These are phyloP conservation scores for Myrmecobius fasciatus DNA, from an alignment of 2,113 vertebrate species.

Conservation along the genomic window DNA sequence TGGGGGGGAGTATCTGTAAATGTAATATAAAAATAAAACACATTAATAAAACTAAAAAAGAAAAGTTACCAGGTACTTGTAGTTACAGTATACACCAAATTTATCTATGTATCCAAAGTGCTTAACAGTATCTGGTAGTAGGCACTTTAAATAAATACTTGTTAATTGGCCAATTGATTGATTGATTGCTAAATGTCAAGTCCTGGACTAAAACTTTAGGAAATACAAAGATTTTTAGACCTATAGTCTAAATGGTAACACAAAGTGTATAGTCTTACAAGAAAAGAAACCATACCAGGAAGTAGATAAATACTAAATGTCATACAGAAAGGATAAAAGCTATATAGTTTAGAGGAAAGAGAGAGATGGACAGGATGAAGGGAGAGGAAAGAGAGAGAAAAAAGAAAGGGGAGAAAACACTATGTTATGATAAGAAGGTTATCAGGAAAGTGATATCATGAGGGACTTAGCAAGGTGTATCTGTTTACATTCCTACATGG, in stretches of 20 bases:
- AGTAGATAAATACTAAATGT: not conserved
- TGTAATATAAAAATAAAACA: not conserved
- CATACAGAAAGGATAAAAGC: not conserved
- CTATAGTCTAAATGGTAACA: not conserved
- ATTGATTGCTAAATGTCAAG: not conserved
- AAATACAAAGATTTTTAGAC: not conserved
- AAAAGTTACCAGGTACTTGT: not conserved
- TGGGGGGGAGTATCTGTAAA: not conserved
- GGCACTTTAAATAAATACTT: not conserved
- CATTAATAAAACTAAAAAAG: not conserved
- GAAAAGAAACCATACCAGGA: not conserved
- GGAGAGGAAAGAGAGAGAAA: not conserved
- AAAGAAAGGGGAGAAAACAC: not conserved
- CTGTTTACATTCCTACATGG: too few species aligned
- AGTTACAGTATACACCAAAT: not conserved
- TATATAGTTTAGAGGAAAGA: not conserved
- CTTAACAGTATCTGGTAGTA: not conserved
- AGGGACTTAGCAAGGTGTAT: too few species aligned
- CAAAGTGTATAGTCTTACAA: not conserved
- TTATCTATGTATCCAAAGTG: not conserved
- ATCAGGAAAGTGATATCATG: too few species aligned
- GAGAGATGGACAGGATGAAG: rapidly evolving
- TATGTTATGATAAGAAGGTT: not conserved
- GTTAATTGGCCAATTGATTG: not conserved
- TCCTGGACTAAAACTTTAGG: not conserved